Evolutionary conservation across 2,113 vertebrate genomes (phyloP).

Genomic region (Xyliphius kryptos): DNA sequence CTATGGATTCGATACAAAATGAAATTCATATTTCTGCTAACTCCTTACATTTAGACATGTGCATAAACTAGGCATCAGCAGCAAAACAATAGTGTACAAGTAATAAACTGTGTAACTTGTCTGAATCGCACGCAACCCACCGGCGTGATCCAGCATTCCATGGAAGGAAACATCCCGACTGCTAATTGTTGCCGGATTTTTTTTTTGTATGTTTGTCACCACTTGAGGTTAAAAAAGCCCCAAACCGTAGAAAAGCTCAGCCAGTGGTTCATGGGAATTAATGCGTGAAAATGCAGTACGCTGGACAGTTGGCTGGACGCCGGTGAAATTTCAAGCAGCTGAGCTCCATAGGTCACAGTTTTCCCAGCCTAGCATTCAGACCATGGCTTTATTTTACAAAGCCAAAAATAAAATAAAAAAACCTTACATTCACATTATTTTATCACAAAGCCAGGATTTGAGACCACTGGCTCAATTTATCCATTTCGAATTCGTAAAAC

Average conservation of each 20-base stretch:
- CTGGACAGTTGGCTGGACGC: slow-evolving; percentile 18
- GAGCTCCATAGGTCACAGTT: slow-evolving; percentile 20
- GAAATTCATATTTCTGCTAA: too few species aligned
- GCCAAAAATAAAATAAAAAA: slow-evolving; percentile 15
- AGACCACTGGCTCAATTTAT: too few species aligned
- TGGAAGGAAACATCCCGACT: slow-evolving; percentile 11
- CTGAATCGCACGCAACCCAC: not conserved
- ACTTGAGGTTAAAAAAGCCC: too few species aligned
- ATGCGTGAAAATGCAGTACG: not conserved
- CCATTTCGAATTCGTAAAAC: too few species aligned
- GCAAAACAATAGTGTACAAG: slow-evolving; percentile 35
- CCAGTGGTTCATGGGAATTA: slow-evolving; percentile 15
- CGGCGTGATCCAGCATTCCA: slow-evolving; percentile 8
- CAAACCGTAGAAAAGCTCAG: not conserved
- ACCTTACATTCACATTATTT: not conserved
- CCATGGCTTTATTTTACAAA: slow-evolving; percentile 11
- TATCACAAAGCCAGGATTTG: too few species aligned
- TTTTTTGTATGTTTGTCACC: too few species aligned
- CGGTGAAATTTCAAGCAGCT: slow-evolving; percentile 1
- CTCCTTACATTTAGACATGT: slow-evolving; percentile 24
- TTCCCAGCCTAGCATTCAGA: slow-evolving; percentile 19
- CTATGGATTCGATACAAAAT: too few species aligned
- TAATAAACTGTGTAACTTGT: slow-evolving; percentile 3
- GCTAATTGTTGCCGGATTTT: not conserved
- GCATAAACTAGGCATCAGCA: slow-evolving; percentile 42